Evolutionary conservation across 2,888 invertebrate genomes (phyloP).

Genomic region (Helobdella robusta): DNA sequence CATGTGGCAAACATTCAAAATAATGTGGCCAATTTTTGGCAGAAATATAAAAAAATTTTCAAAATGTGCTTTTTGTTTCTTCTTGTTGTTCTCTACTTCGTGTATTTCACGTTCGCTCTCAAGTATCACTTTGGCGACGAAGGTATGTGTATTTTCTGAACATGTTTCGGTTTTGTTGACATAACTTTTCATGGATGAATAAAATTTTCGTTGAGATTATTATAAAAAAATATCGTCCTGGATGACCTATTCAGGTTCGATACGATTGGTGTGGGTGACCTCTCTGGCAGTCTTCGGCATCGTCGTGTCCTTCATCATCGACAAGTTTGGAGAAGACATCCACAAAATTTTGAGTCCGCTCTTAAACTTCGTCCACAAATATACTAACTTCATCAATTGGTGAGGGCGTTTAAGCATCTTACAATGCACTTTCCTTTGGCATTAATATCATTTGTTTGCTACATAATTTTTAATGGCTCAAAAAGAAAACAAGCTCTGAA

Average conservation of each 20-base stretch:
- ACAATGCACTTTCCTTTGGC: too few relatives aligned
- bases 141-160: too few relatives aligned
- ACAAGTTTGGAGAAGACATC: conserved; percentile 18
- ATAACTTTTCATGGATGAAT: too few relatives aligned
- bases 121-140: conserved; percentile 29
- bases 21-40: conserved; percentile 6
- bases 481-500: too few relatives aligned
- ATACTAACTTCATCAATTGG: conserved; percentile 24
- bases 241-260: conserved; percentile 37
- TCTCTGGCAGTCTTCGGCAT: conserved; percentile 36
- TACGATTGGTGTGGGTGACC: conserved; percentile 41
- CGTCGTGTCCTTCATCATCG: conserved; percentile 17
- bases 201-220: too few relatives aligned
- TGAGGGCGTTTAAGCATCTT: conserved; percentile 5
- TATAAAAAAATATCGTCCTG: too few relatives aligned
- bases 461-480: too few relatives aligned
- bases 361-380: conserved; percentile 16
- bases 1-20: conserved; percentile 20
- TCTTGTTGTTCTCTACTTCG: conserved; percentile 34
- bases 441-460: too few relatives aligned
- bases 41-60: conserved; percentile 13
- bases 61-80: conserved; percentile 13
- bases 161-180: too few relatives aligned
- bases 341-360: conserved; percentile 10
- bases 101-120: conserved; percentile 42